Evolutionary conservation across 2,888 invertebrate species (phyloP).

Genomic region (Lasioglossum pauxillum): DNA sequence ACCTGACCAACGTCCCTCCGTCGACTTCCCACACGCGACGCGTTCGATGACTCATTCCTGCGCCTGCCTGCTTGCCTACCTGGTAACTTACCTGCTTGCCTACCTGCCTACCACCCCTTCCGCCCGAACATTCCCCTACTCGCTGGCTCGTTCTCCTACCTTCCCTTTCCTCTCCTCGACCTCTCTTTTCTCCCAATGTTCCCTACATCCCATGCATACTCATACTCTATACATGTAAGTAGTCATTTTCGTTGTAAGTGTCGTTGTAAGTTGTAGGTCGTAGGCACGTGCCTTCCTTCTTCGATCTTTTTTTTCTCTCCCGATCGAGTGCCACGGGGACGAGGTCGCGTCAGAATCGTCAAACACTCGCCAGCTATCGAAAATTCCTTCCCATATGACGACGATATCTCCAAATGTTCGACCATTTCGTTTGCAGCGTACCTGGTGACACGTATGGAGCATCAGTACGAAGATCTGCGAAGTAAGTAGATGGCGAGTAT

Average conservation of each 20-base stretch:
- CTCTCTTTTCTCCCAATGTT: not conserved
- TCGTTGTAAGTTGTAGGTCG: too few species aligned
- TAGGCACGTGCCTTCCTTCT: not conserved
- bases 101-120: too few species aligned
- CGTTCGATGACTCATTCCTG: constrained; percentile 67
- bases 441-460: constrained; percentile 85
- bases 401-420: too few species aligned
- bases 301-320: not conserved
- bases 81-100: not conserved
- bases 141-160: not conserved
- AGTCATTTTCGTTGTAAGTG: not conserved
- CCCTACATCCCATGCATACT: not conserved
- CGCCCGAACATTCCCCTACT: not conserved
- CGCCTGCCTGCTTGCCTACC: constrained; percentile 42
- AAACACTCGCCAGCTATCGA: not conserved
- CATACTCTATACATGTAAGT: not conserved
- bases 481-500: constrained; percentile 70
- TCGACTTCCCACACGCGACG: constrained; percentile 66
- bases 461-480: constrained; percentile 68
- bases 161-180: not conserved
- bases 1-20: constrained; percentile 75
- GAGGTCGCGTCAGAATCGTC: not conserved
- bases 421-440: constrained; percentile 84
- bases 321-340: not conserved
- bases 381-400: not conserved